Evolutionary conservation across 1,140 invertebrate species (phyloP).

Genomic region (Capitella teleta): DNA sequence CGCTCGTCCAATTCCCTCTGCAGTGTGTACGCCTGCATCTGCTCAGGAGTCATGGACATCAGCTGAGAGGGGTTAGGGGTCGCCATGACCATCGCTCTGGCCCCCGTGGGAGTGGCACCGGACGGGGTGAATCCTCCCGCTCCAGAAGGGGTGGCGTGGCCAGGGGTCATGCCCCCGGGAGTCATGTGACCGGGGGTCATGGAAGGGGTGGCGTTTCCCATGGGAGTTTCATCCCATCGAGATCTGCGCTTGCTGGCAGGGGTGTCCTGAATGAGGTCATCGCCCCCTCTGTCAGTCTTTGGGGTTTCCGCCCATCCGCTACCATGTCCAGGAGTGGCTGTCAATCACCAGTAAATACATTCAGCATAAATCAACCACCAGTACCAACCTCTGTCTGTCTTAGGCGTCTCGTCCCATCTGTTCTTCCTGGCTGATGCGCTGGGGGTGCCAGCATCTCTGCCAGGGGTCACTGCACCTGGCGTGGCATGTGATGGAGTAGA

Average conservation of each 20-base stretch:
- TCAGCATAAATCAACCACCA: neutral
- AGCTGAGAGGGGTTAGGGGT: constrained; percentile 92
- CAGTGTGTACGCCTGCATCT: constrained; percentile 96
- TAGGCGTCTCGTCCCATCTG: constrained; percentile 98
- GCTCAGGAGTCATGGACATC: constrained; percentile 97
- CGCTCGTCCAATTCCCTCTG: constrained; percentile 97
- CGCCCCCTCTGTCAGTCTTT: constrained; percentile 66
- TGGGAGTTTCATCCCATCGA: constrained; percentile 91
- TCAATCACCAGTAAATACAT: constrained; percentile 2
- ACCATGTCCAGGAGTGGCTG: constrained; percentile 85
- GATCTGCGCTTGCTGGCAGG: constrained; percentile 76
- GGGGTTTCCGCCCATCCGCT: constrained; percentile 95
- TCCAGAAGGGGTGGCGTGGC: constrained; percentile 36
- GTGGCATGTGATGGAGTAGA: constrained; percentile 80
- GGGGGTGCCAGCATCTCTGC: constrained; percentile 55
- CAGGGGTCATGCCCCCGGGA: constrained; percentile 21
- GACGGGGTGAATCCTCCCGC: constrained; percentile 38
- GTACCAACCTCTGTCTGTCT: constrained; percentile 70
- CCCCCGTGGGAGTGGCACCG: constrained; percentile 76
- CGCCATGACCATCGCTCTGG: constrained; percentile 93
- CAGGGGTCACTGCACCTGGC: constrained; percentile 74
- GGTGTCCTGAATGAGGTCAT: constrained; percentile 37
- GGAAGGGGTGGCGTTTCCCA: constrained; percentile 25
- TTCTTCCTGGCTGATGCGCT: constrained; percentile 76
- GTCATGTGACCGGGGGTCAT: constrained; percentile 28